These are phyloP conservation scores for Masnerella sp. DNA, from an alignment of 2,888 invertebrate species.

Conservation along the genomic window DNA sequence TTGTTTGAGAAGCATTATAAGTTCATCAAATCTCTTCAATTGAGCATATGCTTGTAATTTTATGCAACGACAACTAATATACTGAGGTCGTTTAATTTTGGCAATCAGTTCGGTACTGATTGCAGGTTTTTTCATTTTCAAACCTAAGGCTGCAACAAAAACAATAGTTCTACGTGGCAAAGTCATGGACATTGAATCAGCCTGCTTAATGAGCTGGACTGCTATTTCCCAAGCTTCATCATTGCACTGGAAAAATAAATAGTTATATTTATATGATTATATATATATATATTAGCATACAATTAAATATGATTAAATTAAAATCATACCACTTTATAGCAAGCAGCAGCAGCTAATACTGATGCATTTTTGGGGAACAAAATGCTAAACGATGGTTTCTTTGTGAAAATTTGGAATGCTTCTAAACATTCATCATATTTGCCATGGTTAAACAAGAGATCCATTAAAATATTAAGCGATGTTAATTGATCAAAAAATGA, in stretches of 20 bases:
- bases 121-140: conserved; percentile 84
- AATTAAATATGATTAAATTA: too few relatives aligned
- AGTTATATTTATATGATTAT: background rate
- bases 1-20: conserved; percentile 20
- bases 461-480: conserved; percentile 84
- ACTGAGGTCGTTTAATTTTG: conserved; percentile 79
- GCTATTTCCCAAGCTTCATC: conserved; percentile 84
- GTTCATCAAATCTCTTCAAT: conserved; percentile 37
- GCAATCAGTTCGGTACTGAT: conserved; percentile 84
- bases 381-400: conserved; percentile 81
- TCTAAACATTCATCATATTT: conserved; percentile 84
- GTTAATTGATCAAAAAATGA: conserved; percentile 87
- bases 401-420: conserved; percentile 81
- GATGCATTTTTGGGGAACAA: conserved; percentile 84
- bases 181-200: conserved; percentile 79
- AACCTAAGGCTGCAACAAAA: conserved; percentile 83
- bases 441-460: conserved; percentile 84
- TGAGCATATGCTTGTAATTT: conserved; percentile 79
- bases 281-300: conserved; percentile 6
- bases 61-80: conserved; percentile 84
- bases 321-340: conserved; percentile 84
- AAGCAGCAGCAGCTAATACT: conserved; percentile 84
- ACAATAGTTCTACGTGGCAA: conserved; percentile 82
- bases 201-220: conserved; percentile 81
- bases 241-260: conserved; percentile 79